Evolutionary conservation across 2,888 invertebrate species (phyloP), one percentile per base, ranked within the genome.

Genomic region (Eristalinus sepulchralis): DNA sequence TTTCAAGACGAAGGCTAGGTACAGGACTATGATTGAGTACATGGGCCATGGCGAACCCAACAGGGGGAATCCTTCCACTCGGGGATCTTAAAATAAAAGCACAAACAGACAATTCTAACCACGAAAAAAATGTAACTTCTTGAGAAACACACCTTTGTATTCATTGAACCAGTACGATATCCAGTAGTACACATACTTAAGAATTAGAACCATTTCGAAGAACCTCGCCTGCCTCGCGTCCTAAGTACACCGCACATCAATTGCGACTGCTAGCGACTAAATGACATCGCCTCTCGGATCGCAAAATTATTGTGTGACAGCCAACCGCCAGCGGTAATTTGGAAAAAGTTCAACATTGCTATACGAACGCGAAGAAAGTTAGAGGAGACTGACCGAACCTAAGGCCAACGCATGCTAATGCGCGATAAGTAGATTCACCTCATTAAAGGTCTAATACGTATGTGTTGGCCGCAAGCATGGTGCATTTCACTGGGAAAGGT

Each of bases 1-100:
- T 89, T 94, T 94, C 27, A 95, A 92, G 0, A 97, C 95, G 89
- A 97, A 95, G 89, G 95, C 93, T 13, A 97, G 92, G 90, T 97
- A 97, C 0, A 94, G 76, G 0, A 92, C 91, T 6, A 95, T 91
- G 17, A 96, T 88, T 0, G 92, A 64, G 0, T 95, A 2, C 0
- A 94, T 94, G 73, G 95, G 95, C 90, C 94, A 94, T 2, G 97
- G 96, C 39, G 95, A 94, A 0, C 94, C 93, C 89, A 96, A 94
- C 47, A 97, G 91, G 2, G 95, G 94, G 94, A 95, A 96, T 72
- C 93, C 92, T 85, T 95, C 94, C 8, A 96, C 95, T 78, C 91
- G 90, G 17, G 91, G 91, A 89, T 91, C 91, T 67, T 62, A 36
- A 31, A 63, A 39, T 34, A 17, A 20, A 67, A 47, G 57, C 20